Percentiles rank a stretch among this genome's conserved stretches.
Conservation (phyloP, 2,888 invertebrate species). For the Eucriotettix oculatus region DNA sequence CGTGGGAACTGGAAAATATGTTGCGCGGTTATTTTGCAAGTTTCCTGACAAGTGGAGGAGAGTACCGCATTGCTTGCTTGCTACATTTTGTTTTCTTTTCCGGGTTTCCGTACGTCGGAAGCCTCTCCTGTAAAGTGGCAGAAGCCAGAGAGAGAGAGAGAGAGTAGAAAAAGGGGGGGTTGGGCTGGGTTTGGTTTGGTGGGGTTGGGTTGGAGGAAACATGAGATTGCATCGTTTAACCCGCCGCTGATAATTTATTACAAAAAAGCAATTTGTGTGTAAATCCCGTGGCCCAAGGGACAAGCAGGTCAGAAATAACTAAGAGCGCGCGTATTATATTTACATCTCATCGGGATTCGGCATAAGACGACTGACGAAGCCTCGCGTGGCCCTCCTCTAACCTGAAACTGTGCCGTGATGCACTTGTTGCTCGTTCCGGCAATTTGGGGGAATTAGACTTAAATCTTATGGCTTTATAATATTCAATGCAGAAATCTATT, state of each 20-base stretch:
- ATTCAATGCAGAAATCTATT: too few relatives aligned
- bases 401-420: too few relatives aligned
- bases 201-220: background rate
- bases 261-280: conserved; percentile 1
- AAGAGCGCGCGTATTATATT: background rate
- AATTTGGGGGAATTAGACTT: too few relatives aligned
- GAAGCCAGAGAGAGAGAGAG: background rate
- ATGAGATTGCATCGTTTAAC: conserved; percentile 1
- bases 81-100: background rate
- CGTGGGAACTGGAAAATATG: conserved; percentile 1
- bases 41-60: background rate
- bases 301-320: background rate
- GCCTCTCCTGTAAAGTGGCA: background rate
- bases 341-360: background rate
- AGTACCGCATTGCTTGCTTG: background rate
- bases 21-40: conserved; percentile 1
- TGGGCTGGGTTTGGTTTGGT: background rate
- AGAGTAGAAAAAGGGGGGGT: background rate
- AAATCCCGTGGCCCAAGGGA: background rate
- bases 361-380: background rate
- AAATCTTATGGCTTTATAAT: too few relatives aligned
- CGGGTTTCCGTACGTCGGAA: background rate
- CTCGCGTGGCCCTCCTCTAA: too few relatives aligned
- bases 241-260: background rate
- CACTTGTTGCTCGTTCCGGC: too few relatives aligned